Evolutionary conservation across 2,797 vertebrate species (phyloP).

Genomic region (Danio aesculapii): DNA sequence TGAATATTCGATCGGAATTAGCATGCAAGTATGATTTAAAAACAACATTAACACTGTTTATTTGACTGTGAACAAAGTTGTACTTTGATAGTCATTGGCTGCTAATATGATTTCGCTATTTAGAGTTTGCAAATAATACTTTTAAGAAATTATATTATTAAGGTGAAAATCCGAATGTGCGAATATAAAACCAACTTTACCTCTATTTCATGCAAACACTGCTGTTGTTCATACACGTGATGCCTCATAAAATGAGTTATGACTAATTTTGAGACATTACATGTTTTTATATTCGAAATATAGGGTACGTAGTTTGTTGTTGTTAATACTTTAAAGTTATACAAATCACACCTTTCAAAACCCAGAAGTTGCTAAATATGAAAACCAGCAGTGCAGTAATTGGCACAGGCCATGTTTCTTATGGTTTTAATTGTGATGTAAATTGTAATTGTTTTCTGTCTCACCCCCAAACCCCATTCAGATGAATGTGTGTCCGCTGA

Average conservation of each 20-base stretch:
- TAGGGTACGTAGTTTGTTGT: neutral
- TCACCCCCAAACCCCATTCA: conserved; percentile 13
- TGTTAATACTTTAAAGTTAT: neutral
- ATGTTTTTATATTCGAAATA: neutral
- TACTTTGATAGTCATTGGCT: too few relatives aligned
- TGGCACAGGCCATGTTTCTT: neutral
- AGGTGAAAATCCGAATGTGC: too few relatives aligned
- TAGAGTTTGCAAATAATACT: too few relatives aligned
- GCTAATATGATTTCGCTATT: too few relatives aligned
- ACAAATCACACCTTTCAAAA: neutral
- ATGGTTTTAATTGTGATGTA: conserved; percentile 1
- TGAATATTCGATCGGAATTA: too few relatives aligned
- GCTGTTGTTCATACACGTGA: neutral
- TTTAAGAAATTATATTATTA: too few relatives aligned
- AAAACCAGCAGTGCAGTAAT: neutral
- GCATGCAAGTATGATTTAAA: too few relatives aligned
- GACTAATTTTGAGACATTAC: neutral
- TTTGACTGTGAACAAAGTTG: too few relatives aligned
- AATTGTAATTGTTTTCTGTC: conserved; percentile 10
- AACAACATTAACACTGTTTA: too few relatives aligned
- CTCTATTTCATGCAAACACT: neutral
- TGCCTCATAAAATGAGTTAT: neutral
- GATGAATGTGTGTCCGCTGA: conserved; percentile 17
- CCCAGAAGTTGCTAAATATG: neutral
- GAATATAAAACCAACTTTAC: too few relatives aligned